Evolutionary conservation across 1,140 invertebrate genomes (phyloP), one percentile per base, ranked within the genome.

Genomic region (Heliconius eleuchia): DNA sequence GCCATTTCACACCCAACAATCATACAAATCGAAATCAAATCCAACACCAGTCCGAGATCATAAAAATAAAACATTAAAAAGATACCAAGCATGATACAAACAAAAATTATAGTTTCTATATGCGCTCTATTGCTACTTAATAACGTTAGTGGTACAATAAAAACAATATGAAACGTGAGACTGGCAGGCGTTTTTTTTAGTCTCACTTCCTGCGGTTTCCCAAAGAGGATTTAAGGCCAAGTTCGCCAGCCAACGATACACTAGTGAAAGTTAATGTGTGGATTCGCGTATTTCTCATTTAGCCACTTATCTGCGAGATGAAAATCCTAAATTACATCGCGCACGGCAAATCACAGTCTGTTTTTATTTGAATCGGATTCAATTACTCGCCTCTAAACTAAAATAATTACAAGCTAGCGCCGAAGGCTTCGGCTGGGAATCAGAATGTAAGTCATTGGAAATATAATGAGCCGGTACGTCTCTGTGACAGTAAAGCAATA

Each of bases 241-340:
- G 83, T 80, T 82, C 83, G 83, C 85, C 23, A 23, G 23, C 23
- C 23, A 82, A 82, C 80, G 83, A 84, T 86, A 87, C 80, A 88
- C 39, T 82, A 93, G 90, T 91, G 92, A 94, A 94, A 94, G 92
- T 93, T 91, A 92, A 92, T 91, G 87, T 92, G 89, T 87, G 83
- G 86, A 92, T 91, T 91, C 89, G 89, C 86, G 87, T 87, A 87
- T 91, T 91, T 92, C 91, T 89, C 87, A 89, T 86, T 37, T 37
- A 89, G 89, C 83, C 87, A 83, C 88, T 91, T 90, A 91, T 89
- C 87, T 88, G 78, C 79, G 80, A 90, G 89, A 92, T 92, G 89
- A 92, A 92, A 92, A 93, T 92, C 86, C 90, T 86, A 93, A 92
- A 93, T 94, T 92, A 89, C 91, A 89, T 85, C 83, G 86, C 84